phyloP scores from a whole-genome alignment of 2,797 vertebrate genomes.

The Tarsius wallacei region DNA sequence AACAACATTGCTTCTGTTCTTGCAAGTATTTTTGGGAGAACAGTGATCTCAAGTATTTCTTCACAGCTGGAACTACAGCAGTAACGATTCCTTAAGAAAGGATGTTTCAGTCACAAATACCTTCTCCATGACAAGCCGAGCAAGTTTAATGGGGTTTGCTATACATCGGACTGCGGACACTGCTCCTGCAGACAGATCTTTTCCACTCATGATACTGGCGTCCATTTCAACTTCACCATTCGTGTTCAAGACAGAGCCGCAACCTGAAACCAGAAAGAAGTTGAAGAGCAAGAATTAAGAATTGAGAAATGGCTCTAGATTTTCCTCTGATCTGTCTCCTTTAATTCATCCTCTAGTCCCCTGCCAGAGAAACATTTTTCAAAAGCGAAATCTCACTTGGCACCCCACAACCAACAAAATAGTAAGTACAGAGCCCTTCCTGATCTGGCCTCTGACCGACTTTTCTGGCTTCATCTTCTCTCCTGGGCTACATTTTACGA shows the following conservation, averaged over 20 bases:
- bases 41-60: background rate
- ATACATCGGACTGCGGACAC: conserved; percentile 95
- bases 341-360: background rate
- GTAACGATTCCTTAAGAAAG: background rate
- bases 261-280: conserved; percentile 89
- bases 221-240: conserved; percentile 97
- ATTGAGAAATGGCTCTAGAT: background rate
- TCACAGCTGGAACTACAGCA: accelerated
- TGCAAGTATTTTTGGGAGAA: background rate
- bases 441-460: background rate
- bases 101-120: conserved; percentile 86
- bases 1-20: background rate
- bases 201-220: conserved; percentile 97
- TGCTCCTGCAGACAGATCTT: conserved; percentile 94
- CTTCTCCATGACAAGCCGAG: conserved; percentile 98
- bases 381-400: background rate
- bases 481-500: background rate
- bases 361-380: background rate
- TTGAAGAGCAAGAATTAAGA: conserved; percentile 5
- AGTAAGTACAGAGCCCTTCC: background rate
- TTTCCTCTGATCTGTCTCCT: background rate
- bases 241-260: conserved; percentile 95
- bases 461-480: background rate
- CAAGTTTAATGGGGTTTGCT: conserved; percentile 95
- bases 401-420: background rate